Evolutionary conservation across 2,888 invertebrate genomes (phyloP), one percentile per base, ranked within the genome.

Genomic region (Hipparchia semele): DNA sequence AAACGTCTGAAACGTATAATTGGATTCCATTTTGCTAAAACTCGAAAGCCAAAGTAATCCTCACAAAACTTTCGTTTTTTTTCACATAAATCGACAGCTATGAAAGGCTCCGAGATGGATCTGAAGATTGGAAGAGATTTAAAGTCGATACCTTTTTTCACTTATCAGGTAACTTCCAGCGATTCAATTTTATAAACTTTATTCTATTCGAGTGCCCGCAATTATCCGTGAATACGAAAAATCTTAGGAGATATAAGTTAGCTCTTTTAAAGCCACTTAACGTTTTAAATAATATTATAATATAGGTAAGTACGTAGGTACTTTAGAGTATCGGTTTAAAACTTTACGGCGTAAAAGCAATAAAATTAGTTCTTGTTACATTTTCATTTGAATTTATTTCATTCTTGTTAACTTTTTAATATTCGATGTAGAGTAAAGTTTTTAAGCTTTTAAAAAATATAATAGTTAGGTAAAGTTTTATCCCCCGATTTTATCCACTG

Each of bases 11-110:
- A 76, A 76, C 74, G 76, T 71, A 72, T 78, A 78, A 78, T 78
- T 78, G 76, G 78, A 78, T 77, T 78, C 77, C 77, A 76, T 79
- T 80, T 77, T 78, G 76, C 76, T 73, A 72, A 78, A 80, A 80
- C 78, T 80, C 76, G 71, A 77, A 78, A 77, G 77, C 73, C 76
- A 76, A 78, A 79, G 79, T 80, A 79, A 81, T 81, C 78, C 76
- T 75, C 78, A 72, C 75, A 73, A 79, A 80, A 80, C 78, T 80
- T 80, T 77, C 78, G 77, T 76, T 79, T 80, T 81, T 79, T 79
- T 78, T 79, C 33, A 78, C 81, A 79, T 79, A 82, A 81, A 82
- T 81, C 80, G 81, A 80, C 81, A 80, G 80, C 79, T 79, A 81
- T 80, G 81, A 82, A 81, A 79, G 77, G 80, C 75, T 77, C 80